Evolutionary conservation across 2,113 vertebrate species (phyloP).

Genomic region (Psephotus haematonotus): DNA sequence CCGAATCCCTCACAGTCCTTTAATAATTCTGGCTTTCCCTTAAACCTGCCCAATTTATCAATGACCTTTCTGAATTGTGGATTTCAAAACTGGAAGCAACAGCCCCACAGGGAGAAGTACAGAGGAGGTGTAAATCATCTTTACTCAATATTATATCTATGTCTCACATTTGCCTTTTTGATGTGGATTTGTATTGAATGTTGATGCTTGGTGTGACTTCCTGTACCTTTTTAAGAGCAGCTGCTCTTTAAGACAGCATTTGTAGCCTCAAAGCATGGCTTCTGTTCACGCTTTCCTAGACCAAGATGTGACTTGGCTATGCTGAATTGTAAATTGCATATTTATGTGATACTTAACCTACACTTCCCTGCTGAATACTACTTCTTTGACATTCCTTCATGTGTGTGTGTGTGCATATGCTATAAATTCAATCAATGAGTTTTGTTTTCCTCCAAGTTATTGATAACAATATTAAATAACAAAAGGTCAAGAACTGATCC

Average conservation of each 20-base stretch:
- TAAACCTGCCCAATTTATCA: background rate
- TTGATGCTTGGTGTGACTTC: background rate
- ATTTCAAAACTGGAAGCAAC: background rate
- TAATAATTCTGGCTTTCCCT: background rate
- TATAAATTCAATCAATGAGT: background rate
- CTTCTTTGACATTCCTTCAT: background rate
- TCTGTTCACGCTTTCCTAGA: background rate
- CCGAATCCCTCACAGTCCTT: background rate
- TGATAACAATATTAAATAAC: background rate
- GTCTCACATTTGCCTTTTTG: background rate
- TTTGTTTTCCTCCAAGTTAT: background rate
- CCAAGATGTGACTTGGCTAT: background rate
- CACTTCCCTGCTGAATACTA: background rate
- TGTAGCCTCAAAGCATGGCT: background rate
- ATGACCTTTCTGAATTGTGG: background rate
- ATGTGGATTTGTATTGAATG: background rate
- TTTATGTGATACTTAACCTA: background rate
- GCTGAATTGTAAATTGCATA: background rate
- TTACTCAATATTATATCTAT: background rate
- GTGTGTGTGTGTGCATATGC: background rate
- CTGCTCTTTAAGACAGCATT: background rate
- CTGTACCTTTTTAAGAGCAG: background rate
- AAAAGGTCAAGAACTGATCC: conserved; percentile 1
- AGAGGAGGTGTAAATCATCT: background rate
- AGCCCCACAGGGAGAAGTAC: background rate